Evolutionary conservation across 2,888 invertebrate genomes (phyloP).

Genomic region (Melipona bicolor): DNA sequence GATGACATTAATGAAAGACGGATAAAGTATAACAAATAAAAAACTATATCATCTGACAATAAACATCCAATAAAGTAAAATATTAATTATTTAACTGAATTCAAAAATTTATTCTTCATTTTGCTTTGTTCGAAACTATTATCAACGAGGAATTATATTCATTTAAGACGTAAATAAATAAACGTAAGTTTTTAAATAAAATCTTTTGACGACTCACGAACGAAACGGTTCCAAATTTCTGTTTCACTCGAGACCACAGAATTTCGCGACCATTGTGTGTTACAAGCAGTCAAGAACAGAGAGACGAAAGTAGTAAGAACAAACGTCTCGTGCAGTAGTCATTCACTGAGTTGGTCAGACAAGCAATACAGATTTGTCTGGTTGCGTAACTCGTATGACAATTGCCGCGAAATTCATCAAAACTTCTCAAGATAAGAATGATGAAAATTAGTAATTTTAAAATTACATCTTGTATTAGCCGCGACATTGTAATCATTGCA

Average conservation of each 20-base stretch:
- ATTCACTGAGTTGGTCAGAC: conserved; percentile 31
- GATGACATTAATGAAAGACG: too few species aligned
- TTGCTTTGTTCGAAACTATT: too few species aligned
- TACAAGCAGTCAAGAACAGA: background rate
- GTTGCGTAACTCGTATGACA: background rate
- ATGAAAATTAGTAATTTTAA: background rate
- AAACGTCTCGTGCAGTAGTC: conserved; percentile 31
- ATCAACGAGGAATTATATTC: too few species aligned
- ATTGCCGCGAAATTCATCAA: background rate
- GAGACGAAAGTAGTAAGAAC: background rate
- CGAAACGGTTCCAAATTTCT: background rate
- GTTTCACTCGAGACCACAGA: background rate
- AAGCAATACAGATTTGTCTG: conserved; percentile 5
- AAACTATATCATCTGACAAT: too few species aligned
- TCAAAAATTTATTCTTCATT: too few species aligned
- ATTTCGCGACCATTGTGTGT: too few species aligned
- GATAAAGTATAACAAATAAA: too few species aligned
- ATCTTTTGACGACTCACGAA: background rate
- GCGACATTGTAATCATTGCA: too few species aligned
- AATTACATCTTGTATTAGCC: background rate
- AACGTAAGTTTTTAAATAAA: too few species aligned
- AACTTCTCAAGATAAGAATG: background rate
- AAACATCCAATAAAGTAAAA: too few species aligned
- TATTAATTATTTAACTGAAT: too few species aligned
- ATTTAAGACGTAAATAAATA: too few species aligned